Base-by-base conservation (phyloP, 2,113 vertebrate genomes). In the Piprites chloris region DNA sequence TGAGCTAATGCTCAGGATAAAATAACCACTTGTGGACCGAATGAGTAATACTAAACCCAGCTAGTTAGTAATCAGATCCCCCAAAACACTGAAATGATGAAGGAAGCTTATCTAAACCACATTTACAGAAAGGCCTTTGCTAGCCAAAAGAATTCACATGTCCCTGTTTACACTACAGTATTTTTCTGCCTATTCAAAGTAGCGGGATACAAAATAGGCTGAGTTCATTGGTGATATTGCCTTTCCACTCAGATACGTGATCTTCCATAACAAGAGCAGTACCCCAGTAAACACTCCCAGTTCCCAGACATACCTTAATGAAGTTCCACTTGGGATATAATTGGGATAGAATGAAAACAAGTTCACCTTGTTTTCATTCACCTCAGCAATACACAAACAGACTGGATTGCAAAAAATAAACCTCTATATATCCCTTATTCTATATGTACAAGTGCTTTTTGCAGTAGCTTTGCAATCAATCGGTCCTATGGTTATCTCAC, bases 171-270 rank as follows among this genome's bases (percentile, higher is more conserved):
- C 8, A 33, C 20, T 19, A 6, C 0, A 9, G 20, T 68, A 33
- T 39, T 72, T 62, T 42, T 24, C 30, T 72, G 49, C 33, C 44
- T 67, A 27, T 39, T 41, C 53, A 90, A 52, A 92, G 49, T 42
- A 62, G 27, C 0, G 0, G 1, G 10, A 44, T 28, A 9, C 22
- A 90, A 61, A 90, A 56, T 8, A 63, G 11, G 16, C 12, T 20
- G 32, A 49, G 19, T 3, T 46, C 17, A 21, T 4, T 14, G 18
- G 18, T 13, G 18, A 58, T 55, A 14, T 42, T 93, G 9, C 35
- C 24, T 18, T 82, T 61, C 27, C 41, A 28, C 27, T 55, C 66
- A 59, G 44, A 41, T 35, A 75, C 18, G 0, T 16, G 26, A 53
- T 30, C 26, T 87, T 59, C 59, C 24, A 30, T 22, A 68, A 35